Percentiles rank a stretch among this genome's conserved stretches.
Evolutionary conservation across 2,113 vertebrate genomes (phyloP).

Genomic region (Myocastor coypus): DNA sequence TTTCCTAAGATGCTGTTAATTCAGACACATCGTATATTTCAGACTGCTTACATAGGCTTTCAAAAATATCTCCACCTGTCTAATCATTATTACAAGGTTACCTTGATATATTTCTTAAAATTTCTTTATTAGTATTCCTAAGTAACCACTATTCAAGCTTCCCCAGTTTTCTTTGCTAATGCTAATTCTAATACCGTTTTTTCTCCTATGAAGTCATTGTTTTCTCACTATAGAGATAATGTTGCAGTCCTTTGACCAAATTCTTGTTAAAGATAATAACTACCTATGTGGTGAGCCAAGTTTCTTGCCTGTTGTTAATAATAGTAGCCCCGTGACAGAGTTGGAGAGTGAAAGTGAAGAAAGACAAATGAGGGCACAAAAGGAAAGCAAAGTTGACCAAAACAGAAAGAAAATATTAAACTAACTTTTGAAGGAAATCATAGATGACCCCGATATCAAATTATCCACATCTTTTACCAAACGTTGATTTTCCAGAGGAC

Average conservation of each 20-base stretch:
- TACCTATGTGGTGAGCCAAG: not conserved
- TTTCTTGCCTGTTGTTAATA: not conserved
- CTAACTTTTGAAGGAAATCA: not conserved
- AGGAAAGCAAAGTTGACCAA: not conserved
- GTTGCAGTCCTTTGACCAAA: not conserved
- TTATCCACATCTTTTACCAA: not conserved
- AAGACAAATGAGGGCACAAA: not conserved
- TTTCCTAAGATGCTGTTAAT: slow-evolving; percentile 17
- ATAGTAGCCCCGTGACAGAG: not conserved
- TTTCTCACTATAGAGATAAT: not conserved
- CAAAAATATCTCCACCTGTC: slow-evolving; percentile 32
- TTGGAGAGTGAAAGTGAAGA: not conserved
- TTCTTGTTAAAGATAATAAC: not conserved
- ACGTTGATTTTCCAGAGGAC: not conserved
- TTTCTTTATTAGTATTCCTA: not conserved
- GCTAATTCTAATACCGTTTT: not conserved
- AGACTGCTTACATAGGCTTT: not conserved
- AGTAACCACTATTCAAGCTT: not conserved
- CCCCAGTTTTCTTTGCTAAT: not conserved
- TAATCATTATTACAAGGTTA: not conserved
- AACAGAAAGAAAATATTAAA: not conserved
- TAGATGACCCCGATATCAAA: not conserved
- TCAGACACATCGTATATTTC: not conserved
- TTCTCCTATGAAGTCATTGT: not conserved
- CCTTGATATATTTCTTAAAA: not conserved